Evolutionary conservation across 2,888 invertebrate species (phyloP).

Genomic region (Thumatha senex): DNA sequence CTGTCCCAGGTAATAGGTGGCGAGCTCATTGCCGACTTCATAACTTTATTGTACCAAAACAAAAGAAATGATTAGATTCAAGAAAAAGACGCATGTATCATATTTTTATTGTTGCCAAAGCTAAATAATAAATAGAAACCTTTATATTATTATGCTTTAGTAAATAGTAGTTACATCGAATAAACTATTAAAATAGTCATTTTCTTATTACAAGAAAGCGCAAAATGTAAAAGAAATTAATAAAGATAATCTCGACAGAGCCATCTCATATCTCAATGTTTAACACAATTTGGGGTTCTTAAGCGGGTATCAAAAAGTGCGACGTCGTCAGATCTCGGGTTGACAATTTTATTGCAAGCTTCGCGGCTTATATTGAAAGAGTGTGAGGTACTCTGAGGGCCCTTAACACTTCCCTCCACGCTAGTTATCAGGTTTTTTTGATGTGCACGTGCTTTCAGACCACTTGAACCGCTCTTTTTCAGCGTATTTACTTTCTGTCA

Average conservation of each 20-base stretch:
- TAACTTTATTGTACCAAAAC: too few relatives aligned
- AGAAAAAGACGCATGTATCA: too few relatives aligned
- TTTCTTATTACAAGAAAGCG: background rate
- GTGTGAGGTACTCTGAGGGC: conserved; percentile 47
- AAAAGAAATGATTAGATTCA: too few relatives aligned
- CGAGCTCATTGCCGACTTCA: too few relatives aligned
- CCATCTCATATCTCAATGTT: conserved; percentile 27
- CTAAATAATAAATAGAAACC: too few relatives aligned
- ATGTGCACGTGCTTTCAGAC: conserved; percentile 64
- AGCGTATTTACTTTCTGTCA: conserved; percentile 33
- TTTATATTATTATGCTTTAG: too few relatives aligned
- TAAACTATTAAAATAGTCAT: too few relatives aligned
- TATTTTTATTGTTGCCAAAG: too few relatives aligned
- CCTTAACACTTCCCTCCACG: conserved; percentile 68
- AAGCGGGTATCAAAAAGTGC: conserved; percentile 52
- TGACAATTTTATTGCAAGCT: conserved; percentile 73
- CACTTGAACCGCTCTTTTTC: conserved; percentile 49
- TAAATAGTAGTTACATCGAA: too few relatives aligned
- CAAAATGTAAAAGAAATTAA: conserved; percentile 1
- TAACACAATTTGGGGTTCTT: conserved; percentile 40
- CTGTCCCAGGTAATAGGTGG: too few relatives aligned
- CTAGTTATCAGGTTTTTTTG: conserved; percentile 78
- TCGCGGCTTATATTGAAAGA: conserved; percentile 59
- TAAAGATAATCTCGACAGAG: conserved; percentile 27
- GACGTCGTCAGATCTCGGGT: conserved; percentile 74